Percentiles rank a stretch among this genome's conserved stretches.
Evolutionary conservation across 2,888 invertebrate genomes (phyloP).

Genomic region (Standfussiana lucernea): DNA sequence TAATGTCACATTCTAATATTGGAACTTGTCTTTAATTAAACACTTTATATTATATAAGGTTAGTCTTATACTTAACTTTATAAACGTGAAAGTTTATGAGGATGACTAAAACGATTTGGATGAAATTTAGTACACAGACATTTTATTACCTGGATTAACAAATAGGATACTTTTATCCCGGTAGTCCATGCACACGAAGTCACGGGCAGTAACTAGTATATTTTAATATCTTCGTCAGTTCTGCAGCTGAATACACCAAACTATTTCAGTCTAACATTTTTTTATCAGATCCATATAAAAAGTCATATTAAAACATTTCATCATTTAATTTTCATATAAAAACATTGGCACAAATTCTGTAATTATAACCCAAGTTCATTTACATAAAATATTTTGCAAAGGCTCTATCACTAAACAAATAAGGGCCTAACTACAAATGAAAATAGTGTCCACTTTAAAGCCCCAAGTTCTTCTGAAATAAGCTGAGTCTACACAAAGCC

Average conservation of each 20-base stretch:
- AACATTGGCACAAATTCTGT: slow-evolving; percentile 8
- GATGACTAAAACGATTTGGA: neutral
- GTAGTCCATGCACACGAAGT: neutral
- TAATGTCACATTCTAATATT: neutral
- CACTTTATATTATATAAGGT: neutral
- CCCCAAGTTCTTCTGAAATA: slow-evolving; percentile 26
- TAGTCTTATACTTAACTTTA: neutral
- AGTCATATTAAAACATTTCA: too few species aligned
- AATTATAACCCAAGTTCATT: slow-evolving; percentile 5
- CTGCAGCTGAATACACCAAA: neutral
- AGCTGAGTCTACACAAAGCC: slow-evolving; percentile 48
- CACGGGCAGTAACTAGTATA: neutral
- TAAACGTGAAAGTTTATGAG: neutral
- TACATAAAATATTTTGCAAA: slow-evolving; percentile 17
- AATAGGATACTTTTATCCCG: neutral
- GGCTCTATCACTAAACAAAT: slow-evolving; percentile 22
- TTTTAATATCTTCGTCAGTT: neutral
- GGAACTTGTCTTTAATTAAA: neutral
- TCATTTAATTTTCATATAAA: too few species aligned
- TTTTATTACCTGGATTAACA: too few species aligned
- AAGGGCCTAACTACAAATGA: slow-evolving; percentile 30
- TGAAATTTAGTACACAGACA: neutral
- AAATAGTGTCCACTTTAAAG: slow-evolving; percentile 34
- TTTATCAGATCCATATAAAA: neutral
- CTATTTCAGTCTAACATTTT: neutral